Evolutionary conservation across 2,113 vertebrate genomes (phyloP).

Genomic region (Grus americana): DNA sequence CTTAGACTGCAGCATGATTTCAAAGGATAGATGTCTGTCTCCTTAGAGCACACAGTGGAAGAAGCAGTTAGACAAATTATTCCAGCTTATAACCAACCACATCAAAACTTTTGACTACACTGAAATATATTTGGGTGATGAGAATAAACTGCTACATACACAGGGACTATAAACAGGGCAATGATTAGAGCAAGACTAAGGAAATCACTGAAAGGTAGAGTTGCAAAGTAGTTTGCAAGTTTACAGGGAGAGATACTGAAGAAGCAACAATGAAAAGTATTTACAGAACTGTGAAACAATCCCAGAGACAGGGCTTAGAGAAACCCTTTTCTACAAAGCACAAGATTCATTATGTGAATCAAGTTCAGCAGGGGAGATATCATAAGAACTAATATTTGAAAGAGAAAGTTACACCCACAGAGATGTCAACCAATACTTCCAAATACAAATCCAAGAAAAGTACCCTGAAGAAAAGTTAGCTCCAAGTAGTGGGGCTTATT

Average conservation of each 20-base stretch:
- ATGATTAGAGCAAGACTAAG: neutral
- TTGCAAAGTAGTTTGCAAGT: neutral
- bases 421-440: neutral
- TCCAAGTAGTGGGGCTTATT: neutral
- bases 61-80: neutral
- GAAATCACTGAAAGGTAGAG: neutral
- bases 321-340: neutral
- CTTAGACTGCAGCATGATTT: neutral
- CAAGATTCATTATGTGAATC: neutral
- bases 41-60: neutral
- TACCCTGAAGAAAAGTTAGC: neutral
- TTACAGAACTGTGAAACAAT: neutral
- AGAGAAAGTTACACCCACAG: neutral
- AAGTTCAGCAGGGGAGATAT: neutral
- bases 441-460: neutral
- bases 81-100: neutral
- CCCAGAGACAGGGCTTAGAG: neutral
- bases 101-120: neutral
- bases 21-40: neutral
- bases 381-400: neutral
- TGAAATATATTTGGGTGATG: neutral
- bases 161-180: neutral
- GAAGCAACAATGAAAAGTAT: neutral
- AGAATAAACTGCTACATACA: neutral
- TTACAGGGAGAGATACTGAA: neutral